A percentile compares a stretch with the other conserved stretches of the same genome.
phyloP scores from a whole-genome alignment of 1,140 invertebrate species.

The Calephelis nemesis region DNA sequence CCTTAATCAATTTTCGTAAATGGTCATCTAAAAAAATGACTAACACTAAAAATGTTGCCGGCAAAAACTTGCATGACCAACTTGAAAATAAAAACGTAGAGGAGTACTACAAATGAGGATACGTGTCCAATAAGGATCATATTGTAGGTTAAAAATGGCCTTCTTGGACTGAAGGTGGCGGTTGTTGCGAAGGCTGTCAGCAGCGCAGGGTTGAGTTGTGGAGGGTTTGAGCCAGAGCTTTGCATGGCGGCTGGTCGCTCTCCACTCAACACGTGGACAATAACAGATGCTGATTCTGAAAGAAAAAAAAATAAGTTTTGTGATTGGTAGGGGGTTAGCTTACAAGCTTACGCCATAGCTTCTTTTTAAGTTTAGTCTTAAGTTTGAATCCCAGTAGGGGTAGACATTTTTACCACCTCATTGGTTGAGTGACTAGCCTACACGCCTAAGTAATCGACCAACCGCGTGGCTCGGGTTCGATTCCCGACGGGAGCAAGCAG shows the following conservation, averaged over 20 bases:
- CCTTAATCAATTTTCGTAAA: not conserved
- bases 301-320: conserved; percentile 14
- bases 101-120: conserved; percentile 27
- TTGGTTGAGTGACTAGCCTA: no score
- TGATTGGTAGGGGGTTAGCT: no score
- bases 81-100: conserved; percentile 25
- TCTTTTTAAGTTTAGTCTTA: no score
- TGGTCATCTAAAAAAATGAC: conserved; percentile 20
- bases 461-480: no score
- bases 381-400: no score
- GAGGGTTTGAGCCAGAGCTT: conserved; percentile 80
- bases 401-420: no score
- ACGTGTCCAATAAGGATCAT: conserved; percentile 23
- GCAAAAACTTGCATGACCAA: conserved; percentile 25
- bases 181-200: conserved; percentile 41
- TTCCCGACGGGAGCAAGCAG: no score
- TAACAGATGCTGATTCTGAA: conserved; percentile 82
- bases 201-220: conserved; percentile 48
- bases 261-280: conserved; percentile 84
- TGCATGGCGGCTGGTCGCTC: conserved; percentile 89
- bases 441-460: no score
- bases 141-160: conserved; percentile 23
- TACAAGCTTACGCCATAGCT: no score
- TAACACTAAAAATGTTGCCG: conserved; percentile 17
- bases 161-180: conserved; percentile 37